These are phyloP conservation scores for Onychomys leucogaster DNA, from an alignment of 2,797 vertebrate genomes.

Conservation along the genomic window DNA sequence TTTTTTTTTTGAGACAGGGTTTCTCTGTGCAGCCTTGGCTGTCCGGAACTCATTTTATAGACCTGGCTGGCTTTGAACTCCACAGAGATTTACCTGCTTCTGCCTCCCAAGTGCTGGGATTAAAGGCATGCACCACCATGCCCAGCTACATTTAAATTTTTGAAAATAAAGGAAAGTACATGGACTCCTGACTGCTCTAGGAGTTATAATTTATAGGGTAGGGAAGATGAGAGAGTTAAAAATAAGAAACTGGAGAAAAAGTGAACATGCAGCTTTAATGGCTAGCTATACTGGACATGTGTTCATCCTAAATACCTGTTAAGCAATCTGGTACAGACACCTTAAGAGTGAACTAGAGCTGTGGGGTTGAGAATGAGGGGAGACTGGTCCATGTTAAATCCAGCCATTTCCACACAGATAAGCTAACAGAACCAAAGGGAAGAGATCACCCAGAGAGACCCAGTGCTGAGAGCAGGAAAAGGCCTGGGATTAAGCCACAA, in stretches of 20 bases:
- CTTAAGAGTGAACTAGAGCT: background rate
- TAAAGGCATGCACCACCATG: no score
- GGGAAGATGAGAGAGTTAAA: background rate
- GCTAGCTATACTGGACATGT: background rate
- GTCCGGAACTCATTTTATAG: no score
- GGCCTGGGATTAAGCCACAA: background rate
- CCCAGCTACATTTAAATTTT: no score
- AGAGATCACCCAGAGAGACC: background rate
- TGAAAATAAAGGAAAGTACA: background rate
- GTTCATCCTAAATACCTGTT: background rate
- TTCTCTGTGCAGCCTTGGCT: no score
- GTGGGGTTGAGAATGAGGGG: background rate
- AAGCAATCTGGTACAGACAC: background rate
- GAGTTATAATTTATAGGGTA: background rate
- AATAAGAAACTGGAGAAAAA: background rate
- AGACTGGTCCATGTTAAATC: background rate
- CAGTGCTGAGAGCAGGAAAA: background rate
- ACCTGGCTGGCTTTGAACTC: no score
- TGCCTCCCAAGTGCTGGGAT: no score
- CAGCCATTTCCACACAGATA: background rate
- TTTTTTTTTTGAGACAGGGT: no score
- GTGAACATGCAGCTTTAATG: background rate
- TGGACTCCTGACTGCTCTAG: background rate
- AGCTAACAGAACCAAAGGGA: background rate
- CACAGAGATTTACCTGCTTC: no score